Base-by-base conservation (phyloP, 2,797 vertebrate genomes). In the Darevskia mixta region DNA sequence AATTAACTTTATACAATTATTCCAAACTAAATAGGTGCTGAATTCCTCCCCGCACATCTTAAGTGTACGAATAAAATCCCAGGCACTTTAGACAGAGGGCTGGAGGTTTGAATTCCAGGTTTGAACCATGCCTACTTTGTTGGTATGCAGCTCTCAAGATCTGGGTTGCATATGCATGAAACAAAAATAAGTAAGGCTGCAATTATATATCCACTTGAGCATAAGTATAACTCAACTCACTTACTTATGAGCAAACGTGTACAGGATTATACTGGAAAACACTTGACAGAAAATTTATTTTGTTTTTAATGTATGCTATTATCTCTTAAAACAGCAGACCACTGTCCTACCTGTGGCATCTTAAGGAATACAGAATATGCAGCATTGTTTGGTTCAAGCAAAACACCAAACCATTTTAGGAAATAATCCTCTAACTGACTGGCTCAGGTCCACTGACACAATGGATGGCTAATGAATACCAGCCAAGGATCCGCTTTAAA, bases 401-500 rank as follows among this genome's bases (percentile, higher is more conserved):
- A 5, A 61, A 45, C 32, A n/a, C 55, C 85, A 43, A 80, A 41
- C 18, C 29, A 43, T 35, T 9, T 69, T 79, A 9, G 20, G 15
- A 67, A 76, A 64, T 41, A 55, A 29, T 45, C 9, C 23, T 17
- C 43, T 13, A 20, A 77, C 17, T 69, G 55, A 55, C n/a, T 79
- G 76, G 77, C 43, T n/a, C 5, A 86, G n/a, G 23, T 78, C 45
- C 88, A 76, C 58, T 81, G 80, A 41, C 20, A 27, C 80, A 77
- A 78, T 25, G 18, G 75, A 25, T 20, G 15, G 38, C 11, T 91
- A 38, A 83, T 78, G 82, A 86, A 72, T 49, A 75, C 1, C 17
- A 55, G 0, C 1, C 80, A 88, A 90, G 85, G 7, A 76, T 75
- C 3, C 4, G 43, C 4, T 77, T 67, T 67, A 64, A 69, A 91